A percentile compares a stretch with the other conserved stretches of the same genome.
Evolutionary conservation across 2,113 vertebrate species (phyloP).

Genomic region (Athene cunicularia): DNA sequence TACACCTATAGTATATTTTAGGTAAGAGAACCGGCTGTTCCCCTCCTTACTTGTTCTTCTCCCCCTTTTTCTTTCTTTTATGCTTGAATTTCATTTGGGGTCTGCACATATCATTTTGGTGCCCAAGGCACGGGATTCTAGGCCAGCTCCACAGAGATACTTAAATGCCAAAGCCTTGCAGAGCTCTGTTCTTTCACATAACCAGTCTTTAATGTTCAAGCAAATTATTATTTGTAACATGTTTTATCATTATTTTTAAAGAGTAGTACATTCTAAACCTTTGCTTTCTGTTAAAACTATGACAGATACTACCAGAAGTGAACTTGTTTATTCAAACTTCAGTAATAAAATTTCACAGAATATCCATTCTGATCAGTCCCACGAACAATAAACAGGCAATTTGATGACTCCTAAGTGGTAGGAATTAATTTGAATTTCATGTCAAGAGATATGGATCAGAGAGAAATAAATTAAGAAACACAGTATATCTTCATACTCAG

Average conservation of each 20-base stretch:
- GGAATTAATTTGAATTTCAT: slow-evolving; percentile 35
- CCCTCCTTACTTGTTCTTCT: neutral
- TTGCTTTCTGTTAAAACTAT: neutral
- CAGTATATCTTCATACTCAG: neutral
- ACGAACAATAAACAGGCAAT: neutral
- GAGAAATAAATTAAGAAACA: slow-evolving; percentile 32
- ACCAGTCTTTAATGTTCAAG: neutral
- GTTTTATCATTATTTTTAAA: neutral
- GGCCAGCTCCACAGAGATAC: neutral
- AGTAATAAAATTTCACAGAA: neutral
- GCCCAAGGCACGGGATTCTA: neutral
- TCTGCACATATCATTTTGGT: neutral
- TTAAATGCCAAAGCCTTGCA: neutral
- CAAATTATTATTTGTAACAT: neutral
- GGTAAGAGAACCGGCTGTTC: neutral
- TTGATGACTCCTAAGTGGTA: neutral
- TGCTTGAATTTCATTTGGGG: neutral
- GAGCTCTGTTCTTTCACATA: neutral
- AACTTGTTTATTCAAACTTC: neutral
- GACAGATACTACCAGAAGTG: neutral
- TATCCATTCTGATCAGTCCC: neutral
- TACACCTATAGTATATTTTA: neutral
- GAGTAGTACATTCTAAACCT: neutral
- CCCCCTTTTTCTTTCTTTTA: neutral
- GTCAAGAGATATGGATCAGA: neutral